Evolutionary conservation across 2,888 invertebrate species (phyloP).

Genomic region (Eupithecia centaureata): DNA sequence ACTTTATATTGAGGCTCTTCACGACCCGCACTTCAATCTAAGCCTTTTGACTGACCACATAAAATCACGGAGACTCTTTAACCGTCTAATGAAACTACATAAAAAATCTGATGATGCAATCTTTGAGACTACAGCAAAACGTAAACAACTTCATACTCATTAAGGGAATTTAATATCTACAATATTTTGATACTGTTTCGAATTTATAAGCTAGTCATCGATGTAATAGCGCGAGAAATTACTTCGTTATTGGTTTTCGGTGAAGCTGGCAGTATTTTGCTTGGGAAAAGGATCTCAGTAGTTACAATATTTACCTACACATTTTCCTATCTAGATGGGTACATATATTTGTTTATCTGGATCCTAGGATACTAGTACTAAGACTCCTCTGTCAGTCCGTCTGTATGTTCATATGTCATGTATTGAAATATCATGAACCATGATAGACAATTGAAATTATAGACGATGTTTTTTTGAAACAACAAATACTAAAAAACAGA

Average conservation of each 20-base stretch:
- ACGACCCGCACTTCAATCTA: constrained; percentile 46
- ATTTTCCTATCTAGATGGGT: not conserved
- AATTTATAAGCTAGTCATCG: constrained; percentile 61
- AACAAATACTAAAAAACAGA: no score
- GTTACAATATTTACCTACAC: not conserved
- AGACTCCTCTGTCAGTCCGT: no score
- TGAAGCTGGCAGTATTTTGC: constrained; percentile 47
- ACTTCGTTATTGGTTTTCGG: constrained; percentile 58
- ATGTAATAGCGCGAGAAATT: constrained; percentile 60
- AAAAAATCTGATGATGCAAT: constrained; percentile 49
- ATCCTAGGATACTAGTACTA: no score
- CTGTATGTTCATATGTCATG: no score
- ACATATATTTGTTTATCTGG: no score
- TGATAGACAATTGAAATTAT: no score
- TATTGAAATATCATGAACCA: no score
- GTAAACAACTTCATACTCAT: constrained; percentile 34
- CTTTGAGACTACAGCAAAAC: constrained; percentile 35
- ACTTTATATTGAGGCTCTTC: not conserved
- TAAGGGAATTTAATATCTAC: constrained; percentile 20
- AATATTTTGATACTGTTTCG: constrained; percentile 36
- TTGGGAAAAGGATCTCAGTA: constrained; percentile 1
- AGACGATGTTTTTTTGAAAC: no score
- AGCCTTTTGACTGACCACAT: constrained; percentile 22
- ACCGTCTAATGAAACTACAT: constrained; percentile 37
- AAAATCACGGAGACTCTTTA: constrained; percentile 27